phyloP scores from a whole-genome alignment of 2,113 vertebrate genomes.

The Neopipo cinnamomea region DNA sequence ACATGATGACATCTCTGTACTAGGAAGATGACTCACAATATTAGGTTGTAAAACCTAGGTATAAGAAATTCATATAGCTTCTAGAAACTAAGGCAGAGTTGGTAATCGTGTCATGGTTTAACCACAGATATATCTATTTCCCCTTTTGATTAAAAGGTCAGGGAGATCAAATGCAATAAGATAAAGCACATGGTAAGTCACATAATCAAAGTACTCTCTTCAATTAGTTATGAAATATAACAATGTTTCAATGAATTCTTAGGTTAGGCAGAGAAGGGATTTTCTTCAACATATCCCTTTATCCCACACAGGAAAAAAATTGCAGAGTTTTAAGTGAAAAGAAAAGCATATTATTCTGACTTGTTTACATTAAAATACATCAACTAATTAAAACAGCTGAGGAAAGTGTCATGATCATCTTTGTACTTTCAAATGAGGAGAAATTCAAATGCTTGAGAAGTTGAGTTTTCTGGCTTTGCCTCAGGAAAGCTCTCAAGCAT shows the following conservation, averaged over 20 bases:
- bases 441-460: neutral
- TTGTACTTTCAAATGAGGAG: neutral
- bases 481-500: neutral
- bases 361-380: neutral
- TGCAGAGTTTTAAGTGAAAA: neutral
- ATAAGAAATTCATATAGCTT: slow-evolving; percentile 7
- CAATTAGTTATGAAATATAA: neutral
- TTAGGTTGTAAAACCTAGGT: neutral
- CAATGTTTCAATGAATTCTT: neutral
- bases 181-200: neutral
- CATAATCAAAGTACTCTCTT: neutral
- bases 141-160: neutral
- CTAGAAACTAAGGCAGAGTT: neutral
- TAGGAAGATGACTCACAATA: slow-evolving; percentile 27
- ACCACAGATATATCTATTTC: neutral
- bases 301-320: neutral
- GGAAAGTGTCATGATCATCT: neutral
- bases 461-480: neutral
- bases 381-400: neutral
- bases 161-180: neutral
- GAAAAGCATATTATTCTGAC: neutral
- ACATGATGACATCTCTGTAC: neutral
- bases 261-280: neutral
- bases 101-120: neutral
- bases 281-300: neutral